Evolutionary conservation across 2,113 vertebrate genomes (phyloP), one percentile per base, ranked within the genome.

Genomic region (Calidris pygmaea): DNA sequence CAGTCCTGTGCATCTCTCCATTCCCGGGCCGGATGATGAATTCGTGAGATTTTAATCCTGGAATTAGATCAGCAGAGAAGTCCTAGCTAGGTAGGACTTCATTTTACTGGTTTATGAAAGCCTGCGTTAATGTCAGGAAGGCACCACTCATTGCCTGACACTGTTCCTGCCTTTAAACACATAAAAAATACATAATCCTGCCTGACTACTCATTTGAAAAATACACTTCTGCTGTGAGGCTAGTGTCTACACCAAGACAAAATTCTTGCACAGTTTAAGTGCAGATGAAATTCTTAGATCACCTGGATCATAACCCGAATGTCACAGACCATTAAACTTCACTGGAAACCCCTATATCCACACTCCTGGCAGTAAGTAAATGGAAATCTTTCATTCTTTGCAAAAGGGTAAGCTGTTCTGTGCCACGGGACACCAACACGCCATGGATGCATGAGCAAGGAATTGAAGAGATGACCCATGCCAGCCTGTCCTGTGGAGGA

Each of bases 251-350:
- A 21, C 41, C 13, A 21, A 34, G 82, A n/a, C 34, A 62, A 39
- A 83, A 88, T 6, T 75, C 67, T 47, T 19, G n/a, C n/a, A 3
- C 0, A 0, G 2, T 24, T 76, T 60, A 76, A 47, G 83, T 1
- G 29, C 48, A n/a, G 87, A 58, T 77, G 32, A 50, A 90, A 77
- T 20, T 63, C 87, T 39, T 67, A 18, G 2, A 77, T 86, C 86
- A 27, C 48, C 86, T n/a, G 68, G 73, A 70, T 84, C 68, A 10
- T 63, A 78, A 55, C 37, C 5, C 34, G 92, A 26, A 78, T 12
- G 65, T 41, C 85, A 78, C 77, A 78, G 90, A 41, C 37, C 84
- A 81, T 94, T 87, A 81, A 82, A 32, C 56, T 23, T 72, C 84
- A 1, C 8, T 27, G 50, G 50, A 66, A 89, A 29, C 26, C 60